phyloP scores from a whole-genome alignment of 2,888 invertebrate species.

The Tenthredo livida region DNA sequence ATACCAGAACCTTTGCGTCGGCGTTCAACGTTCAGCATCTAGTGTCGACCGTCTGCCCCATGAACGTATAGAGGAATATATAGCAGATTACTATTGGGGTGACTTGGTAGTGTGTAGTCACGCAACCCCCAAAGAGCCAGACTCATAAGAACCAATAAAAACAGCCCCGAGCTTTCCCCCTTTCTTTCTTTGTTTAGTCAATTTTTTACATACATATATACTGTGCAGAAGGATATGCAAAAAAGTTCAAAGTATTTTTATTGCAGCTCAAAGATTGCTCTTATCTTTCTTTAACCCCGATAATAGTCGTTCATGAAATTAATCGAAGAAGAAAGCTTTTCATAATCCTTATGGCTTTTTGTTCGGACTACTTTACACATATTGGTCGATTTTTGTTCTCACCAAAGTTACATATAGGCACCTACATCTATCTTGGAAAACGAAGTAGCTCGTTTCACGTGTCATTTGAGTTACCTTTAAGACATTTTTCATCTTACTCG shows the following conservation, averaged over 20 bases:
- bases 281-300: too few species aligned
- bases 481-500: background rate
- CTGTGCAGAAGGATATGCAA: too few species aligned
- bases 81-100: background rate
- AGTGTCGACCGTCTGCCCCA: background rate
- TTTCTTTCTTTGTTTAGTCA: background rate
- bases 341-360: too few species aligned
- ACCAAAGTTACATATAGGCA: background rate
- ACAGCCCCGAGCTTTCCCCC: background rate
- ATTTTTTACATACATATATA: background rate
- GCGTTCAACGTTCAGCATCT: too few species aligned
- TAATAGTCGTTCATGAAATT: background rate
- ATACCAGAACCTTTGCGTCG: background rate
- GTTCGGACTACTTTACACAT: too few species aligned
- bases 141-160: background rate
- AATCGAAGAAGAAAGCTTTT: background rate
- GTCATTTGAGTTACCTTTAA: conserved; percentile 3
- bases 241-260: too few species aligned
- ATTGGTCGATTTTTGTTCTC: background rate
- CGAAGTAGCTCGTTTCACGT: background rate
- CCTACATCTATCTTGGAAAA: background rate
- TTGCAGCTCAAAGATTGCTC: too few species aligned
- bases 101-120: background rate
- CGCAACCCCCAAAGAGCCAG: background rate
- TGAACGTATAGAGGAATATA: background rate